Percentiles rank a stretch among this genome's conserved stretches.
phyloP scores from a whole-genome alignment of 2,888 invertebrate genomes.

The Meiosimyza platycephala region DNA sequence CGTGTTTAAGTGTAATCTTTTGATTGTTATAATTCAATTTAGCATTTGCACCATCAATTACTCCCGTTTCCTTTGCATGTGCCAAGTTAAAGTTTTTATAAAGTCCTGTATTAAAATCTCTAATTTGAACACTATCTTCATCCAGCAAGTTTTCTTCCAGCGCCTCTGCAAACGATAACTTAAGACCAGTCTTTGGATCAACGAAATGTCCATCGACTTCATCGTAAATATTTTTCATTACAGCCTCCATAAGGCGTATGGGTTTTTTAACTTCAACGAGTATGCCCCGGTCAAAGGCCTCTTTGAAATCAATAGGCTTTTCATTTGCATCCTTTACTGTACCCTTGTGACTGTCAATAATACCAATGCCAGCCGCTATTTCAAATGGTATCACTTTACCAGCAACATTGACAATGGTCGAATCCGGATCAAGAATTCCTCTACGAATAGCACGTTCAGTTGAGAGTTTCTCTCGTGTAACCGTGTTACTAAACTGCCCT shows the following conservation, averaged over 20 bases:
- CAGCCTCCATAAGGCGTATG: slow-evolving; percentile 82
- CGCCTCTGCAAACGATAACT: slow-evolving; percentile 84
- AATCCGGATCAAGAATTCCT: slow-evolving; percentile 85
- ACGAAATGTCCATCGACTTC: slow-evolving; percentile 83
- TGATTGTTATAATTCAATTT: slow-evolving; percentile 74
- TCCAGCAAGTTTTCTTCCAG: slow-evolving; percentile 85
- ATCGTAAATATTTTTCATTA: slow-evolving; percentile 84
- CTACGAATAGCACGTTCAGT: slow-evolving; percentile 86
- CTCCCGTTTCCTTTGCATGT: slow-evolving; percentile 81
- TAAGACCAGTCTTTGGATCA: slow-evolving; percentile 82
- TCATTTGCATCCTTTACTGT: slow-evolving; percentile 73
- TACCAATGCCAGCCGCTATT: slow-evolving; percentile 81
- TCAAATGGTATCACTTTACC: slow-evolving; percentile 86
- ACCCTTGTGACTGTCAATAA: slow-evolving; percentile 81
- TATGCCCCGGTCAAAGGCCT: slow-evolving; percentile 86
- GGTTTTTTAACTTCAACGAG: slow-evolving; percentile 85
- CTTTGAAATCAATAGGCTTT: slow-evolving; percentile 80
- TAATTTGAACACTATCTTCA: slow-evolving; percentile 84
- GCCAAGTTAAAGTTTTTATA: slow-evolving; percentile 82
- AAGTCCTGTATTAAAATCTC: slow-evolving; percentile 80
- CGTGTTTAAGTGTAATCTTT: slow-evolving; percentile 79
- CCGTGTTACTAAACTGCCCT: slow-evolving; percentile 84
- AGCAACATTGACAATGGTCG: slow-evolving; percentile 85
- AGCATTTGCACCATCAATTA: slow-evolving; percentile 79
- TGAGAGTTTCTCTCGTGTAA: slow-evolving; percentile 82